Conservation (phyloP, 2,113 vertebrate genomes). For the Nerophis lumbriciformis region DNA sequence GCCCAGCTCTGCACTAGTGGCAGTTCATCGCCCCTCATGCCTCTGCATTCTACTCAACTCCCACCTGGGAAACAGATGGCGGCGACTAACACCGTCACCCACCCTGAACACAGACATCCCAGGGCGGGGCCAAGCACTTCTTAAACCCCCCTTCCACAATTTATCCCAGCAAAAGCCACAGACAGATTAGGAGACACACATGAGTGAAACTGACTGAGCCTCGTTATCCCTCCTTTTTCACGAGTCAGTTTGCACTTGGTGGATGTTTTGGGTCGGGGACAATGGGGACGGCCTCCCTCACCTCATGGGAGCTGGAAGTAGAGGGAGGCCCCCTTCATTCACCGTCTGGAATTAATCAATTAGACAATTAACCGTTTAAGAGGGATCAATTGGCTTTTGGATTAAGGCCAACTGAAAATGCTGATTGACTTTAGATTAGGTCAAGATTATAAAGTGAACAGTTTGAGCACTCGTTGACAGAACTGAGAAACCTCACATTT, state of each 20-base stretch:
- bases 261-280: slow-evolving; percentile 30
- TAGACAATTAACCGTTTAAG: slow-evolving; percentile 62
- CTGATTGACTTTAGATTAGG: slow-evolving; percentile 56
- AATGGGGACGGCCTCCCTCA: slow-evolving; percentile 12
- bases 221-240: slow-evolving; percentile 55
- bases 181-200: slow-evolving; percentile 61
- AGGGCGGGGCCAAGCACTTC: slow-evolving; percentile 54
- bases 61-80: slow-evolving; percentile 74
- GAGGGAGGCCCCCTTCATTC: slow-evolving; percentile 18
- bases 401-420: slow-evolving; percentile 48
- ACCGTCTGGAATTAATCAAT: slow-evolving; percentile 60
- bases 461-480: slow-evolving; percentile 43
- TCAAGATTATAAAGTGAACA: slow-evolving; percentile 49
- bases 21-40: slow-evolving; percentile 9
- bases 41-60: slow-evolving; percentile 45
- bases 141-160: slow-evolving; percentile 37
- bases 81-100: slow-evolving; percentile 67
- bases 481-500: not conserved
- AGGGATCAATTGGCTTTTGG: slow-evolving; percentile 46
- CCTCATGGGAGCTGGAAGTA: slow-evolving; percentile 25
- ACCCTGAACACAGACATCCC: slow-evolving; percentile 64
- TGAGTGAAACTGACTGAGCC: slow-evolving; percentile 60
- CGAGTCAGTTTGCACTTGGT: slow-evolving; percentile 15
- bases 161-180: slow-evolving; percentile 49
- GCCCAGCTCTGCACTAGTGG: no score